phyloP scores from a whole-genome alignment of 2,888 invertebrate genomes.

The Rhagium mordax region DNA sequence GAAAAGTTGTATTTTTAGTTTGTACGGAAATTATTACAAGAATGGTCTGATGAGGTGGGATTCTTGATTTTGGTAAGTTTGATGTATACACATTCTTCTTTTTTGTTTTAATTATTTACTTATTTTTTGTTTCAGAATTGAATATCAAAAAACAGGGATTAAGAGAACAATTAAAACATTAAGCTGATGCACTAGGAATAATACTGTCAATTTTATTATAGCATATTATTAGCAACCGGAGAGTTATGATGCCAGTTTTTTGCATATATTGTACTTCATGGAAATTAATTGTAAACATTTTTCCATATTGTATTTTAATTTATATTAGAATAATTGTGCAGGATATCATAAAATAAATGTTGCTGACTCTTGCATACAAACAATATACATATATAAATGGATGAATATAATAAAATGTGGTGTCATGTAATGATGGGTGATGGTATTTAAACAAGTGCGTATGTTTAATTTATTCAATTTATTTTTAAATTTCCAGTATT shows the following conservation, averaged over 20 bases:
- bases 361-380: too few species aligned
- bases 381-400: too few species aligned
- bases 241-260: not conserved
- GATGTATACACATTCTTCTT: not conserved
- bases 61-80: constrained; percentile 60
- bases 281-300: too few species aligned
- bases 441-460: too few species aligned
- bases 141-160: constrained; percentile 4
- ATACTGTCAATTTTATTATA: constrained; percentile 46
- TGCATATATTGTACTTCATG: not conserved
- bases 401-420: too few species aligned
- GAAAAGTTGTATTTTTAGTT: constrained; percentile 63
- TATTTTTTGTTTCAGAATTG: constrained; percentile 42
- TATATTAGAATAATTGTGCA: too few species aligned
- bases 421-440: too few species aligned
- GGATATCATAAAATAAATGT: too few species aligned
- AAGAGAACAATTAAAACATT: not conserved
- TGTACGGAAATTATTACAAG: constrained; percentile 61
- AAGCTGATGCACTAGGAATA: constrained; percentile 6
- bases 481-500: too few species aligned
- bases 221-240: not conserved
- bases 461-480: too few species aligned
- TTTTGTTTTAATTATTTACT: not conserved
- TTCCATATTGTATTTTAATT: too few species aligned
- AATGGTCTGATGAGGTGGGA: constrained; percentile 62